These are phyloP conservation scores for Catocala sponsa DNA, from an alignment of 2,888 invertebrate genomes.

Conservation along the genomic window DNA sequence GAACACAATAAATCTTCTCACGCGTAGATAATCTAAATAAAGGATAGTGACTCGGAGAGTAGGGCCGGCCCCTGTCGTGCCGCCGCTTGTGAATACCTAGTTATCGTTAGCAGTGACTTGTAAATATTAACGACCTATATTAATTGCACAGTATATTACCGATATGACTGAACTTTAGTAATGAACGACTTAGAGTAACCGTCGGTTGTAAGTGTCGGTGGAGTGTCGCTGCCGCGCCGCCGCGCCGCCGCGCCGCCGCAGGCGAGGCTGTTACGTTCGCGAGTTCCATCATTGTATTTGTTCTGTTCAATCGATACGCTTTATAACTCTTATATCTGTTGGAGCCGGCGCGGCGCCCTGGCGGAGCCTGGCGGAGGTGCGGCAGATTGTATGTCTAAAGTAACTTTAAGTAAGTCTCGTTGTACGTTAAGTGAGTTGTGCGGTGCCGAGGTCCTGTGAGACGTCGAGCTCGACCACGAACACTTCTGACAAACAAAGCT, in stretches of 20 bases:
- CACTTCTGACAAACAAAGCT: conserved; percentile 67
- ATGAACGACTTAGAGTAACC: conserved; percentile 71
- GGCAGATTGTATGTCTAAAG: conserved; percentile 72
- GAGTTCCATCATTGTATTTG: conserved; percentile 71
- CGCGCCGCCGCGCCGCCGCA: conserved; percentile 66
- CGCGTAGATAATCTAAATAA: conserved; percentile 70
- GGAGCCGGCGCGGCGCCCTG: conserved; percentile 21
- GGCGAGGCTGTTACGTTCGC: conserved; percentile 62
- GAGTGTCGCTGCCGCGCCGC: conserved; percentile 66
- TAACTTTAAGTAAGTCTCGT: conserved; percentile 70
- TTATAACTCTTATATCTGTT: conserved; percentile 79
- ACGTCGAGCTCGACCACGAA: conserved; percentile 71
- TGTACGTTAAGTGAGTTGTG: conserved; percentile 69
- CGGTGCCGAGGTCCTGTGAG: conserved; percentile 76
- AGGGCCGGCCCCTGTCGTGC: conserved; percentile 56
- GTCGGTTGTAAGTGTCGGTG: conserved; percentile 73
- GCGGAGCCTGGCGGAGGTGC: conserved; percentile 64
- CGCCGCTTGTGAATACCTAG: conserved; percentile 72
- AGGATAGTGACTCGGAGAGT: conserved; percentile 64
- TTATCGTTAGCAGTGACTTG: conserved; percentile 77
- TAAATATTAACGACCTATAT: conserved; percentile 76
- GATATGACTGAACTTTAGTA: conserved; percentile 82
- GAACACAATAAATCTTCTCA: conserved; percentile 74
- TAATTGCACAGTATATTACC: conserved; percentile 77
- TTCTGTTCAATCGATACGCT: conserved; percentile 72